A percentile compares a stretch with the other conserved stretches of the same genome.
Conservation (phyloP, 2,797 vertebrate genomes). For the Centropyge bicolor region DNA sequence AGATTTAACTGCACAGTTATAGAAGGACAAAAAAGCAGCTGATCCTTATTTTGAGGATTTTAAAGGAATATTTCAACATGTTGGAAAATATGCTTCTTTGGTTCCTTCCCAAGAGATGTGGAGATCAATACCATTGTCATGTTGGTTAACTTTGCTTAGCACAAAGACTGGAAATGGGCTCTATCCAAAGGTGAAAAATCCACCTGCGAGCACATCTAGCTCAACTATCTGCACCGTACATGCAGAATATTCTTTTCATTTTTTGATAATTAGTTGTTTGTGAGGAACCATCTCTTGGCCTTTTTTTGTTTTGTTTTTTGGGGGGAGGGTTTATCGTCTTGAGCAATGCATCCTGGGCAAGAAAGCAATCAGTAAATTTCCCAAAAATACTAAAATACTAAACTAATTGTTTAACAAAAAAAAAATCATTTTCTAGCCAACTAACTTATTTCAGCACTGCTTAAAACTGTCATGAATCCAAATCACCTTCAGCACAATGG, state of each 20-base stretch:
- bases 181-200: neutral
- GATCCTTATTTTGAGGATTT: neutral
- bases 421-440: no score
- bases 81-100: neutral
- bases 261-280: no score
- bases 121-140: neutral
- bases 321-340: no score
- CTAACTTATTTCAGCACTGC: neutral
- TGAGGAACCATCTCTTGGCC: no score
- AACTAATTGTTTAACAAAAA: no score
- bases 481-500: neutral
- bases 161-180: neutral
- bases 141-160: neutral
- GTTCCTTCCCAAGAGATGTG: neutral
- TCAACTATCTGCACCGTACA: neutral
- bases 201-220: neutral
- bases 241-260: neutral
- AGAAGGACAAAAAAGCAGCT: neutral
- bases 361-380: no score
- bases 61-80: neutral
- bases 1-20: neutral
- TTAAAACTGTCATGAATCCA: neutral
- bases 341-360: no score
- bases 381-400: no score
- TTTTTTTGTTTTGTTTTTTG: no score